Base-by-base conservation (phyloP, 2,797 vertebrate genomes). In the Tragopan temminckii region DNA sequence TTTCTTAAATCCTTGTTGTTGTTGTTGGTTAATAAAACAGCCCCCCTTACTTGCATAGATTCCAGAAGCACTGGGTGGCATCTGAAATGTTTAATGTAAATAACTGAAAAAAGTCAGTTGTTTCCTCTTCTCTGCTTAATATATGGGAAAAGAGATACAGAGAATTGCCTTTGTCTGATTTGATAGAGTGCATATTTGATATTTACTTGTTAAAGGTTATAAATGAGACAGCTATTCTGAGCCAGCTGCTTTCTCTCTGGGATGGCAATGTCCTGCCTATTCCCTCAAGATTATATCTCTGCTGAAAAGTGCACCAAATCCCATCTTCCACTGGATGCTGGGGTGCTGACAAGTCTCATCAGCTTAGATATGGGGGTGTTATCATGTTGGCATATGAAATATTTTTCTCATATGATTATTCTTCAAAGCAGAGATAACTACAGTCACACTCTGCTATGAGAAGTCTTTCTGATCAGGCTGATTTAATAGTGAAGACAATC, bases 71-170 rank as follows among this genome's bases (percentile, higher is more conserved):
- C n/a, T 52, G 43, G 8, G 43, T 57, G 20, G 31, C 40, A 35
- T 81, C 29, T 90, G 59, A 91, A 88, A 48, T 38, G 6, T 46
- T 88, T 86, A 23, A 13, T 29, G 18, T 76, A 52, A 89, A 31
- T 52, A 89, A 81, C 33, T 67, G 50, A 52, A 92, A 82, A 69
- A 52, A 24, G 31, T 15, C 27, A 88, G 12, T 79, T 81, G 11
- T 75, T 78, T 88, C 76, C 43, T 76, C 24, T 43, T 71, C 13
- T 16, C 21, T 88, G 11, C 27, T 9, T 1, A 2, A 58, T 12
- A 63, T 15, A 18, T 25, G 18, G 70, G 31, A 69, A 80, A 61
- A 7, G 9, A 36, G n/a, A 29, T 10, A 23, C 5, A 80, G 64
- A 70, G 80, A 52, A 63, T 5, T 5, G 23, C 72, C n/a, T 81